Evolutionary conservation across 2,888 invertebrate species (phyloP).

Genomic region (Parnassius apollo): DNA sequence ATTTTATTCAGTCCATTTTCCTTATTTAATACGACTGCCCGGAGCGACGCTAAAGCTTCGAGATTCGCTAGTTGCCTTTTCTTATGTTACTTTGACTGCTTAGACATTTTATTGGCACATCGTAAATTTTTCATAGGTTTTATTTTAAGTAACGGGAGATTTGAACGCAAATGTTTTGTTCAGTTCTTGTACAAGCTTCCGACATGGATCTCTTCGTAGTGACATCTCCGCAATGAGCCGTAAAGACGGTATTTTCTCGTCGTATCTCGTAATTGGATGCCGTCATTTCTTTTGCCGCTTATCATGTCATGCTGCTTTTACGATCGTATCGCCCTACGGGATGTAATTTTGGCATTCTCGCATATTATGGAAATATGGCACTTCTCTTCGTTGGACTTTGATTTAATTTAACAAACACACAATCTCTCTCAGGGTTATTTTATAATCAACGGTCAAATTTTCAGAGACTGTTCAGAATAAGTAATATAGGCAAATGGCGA

Average conservation of each 20-base stretch:
- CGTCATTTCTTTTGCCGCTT: constrained; percentile 20
- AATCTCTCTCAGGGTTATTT: no score
- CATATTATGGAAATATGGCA: background rate
- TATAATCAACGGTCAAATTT: no score
- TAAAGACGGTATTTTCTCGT: constrained; percentile 20
- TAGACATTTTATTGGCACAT: constrained; percentile 21
- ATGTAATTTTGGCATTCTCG: constrained; percentile 21
- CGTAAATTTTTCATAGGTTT: constrained; percentile 21
- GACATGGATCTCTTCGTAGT: constrained; percentile 13
- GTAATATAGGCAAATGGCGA: no score
- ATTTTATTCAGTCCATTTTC: background rate
- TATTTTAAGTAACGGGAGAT: constrained; percentile 5
- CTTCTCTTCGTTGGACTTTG: no score
- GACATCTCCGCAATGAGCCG: constrained; percentile 24
- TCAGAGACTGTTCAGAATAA: no score
- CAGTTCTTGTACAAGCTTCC: background rate
- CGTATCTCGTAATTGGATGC: constrained; percentile 26
- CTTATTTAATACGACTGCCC: background rate
- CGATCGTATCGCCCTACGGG: constrained; percentile 19
- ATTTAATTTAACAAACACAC: no score
- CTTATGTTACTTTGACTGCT: constrained; percentile 12
- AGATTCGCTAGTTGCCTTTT: constrained; percentile 26
- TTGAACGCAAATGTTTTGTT: constrained; percentile 8
- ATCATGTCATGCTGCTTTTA: constrained; percentile 9
- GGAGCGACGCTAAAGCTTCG: constrained; percentile 11